phyloP scores from a whole-genome alignment of 2,888 invertebrate species.

The Dynastes hyllus region DNA sequence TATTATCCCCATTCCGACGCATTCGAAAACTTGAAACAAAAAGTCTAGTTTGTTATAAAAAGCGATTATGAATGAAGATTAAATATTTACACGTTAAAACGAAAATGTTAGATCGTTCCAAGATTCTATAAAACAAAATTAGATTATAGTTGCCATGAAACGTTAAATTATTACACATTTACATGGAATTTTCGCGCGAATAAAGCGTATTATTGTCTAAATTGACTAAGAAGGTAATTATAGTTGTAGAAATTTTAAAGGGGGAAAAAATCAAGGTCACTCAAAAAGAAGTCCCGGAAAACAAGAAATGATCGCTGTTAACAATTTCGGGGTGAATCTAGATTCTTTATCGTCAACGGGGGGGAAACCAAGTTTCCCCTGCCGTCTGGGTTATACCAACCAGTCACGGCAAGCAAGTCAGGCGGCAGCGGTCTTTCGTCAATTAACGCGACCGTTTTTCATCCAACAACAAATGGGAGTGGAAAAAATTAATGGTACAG shows the following conservation, averaged over 20 bases:
- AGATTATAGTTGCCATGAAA: no score
- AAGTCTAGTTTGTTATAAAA: no score
- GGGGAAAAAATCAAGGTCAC: conserved; percentile 31
- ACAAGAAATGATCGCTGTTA: neutral
- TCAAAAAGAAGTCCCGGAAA: neutral
- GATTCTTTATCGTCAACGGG: neutral
- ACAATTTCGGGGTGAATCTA: conserved; percentile 9
- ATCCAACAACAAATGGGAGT: conserved; percentile 19
- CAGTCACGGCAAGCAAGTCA: neutral
- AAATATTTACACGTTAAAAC: no score
- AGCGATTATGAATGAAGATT: no score
- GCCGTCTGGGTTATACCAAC: neutral
- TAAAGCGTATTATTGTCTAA: neutral
- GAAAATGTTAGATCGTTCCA: no score
- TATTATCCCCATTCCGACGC: no score
- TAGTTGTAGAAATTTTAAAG: neutral
- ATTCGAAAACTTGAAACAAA: no score
- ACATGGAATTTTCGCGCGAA: neutral
- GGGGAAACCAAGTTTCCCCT: no score
- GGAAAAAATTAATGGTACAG: conserved; percentile 35
- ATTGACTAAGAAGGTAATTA: neutral
- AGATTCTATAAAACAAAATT: no score
- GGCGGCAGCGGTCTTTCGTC: conserved; percentile 33
- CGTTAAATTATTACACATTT: no score
- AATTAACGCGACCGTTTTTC: conserved; percentile 41